phyloP scores from a whole-genome alignment of 2,797 vertebrate genomes.

The Thaleichthys pacificus region DNA sequence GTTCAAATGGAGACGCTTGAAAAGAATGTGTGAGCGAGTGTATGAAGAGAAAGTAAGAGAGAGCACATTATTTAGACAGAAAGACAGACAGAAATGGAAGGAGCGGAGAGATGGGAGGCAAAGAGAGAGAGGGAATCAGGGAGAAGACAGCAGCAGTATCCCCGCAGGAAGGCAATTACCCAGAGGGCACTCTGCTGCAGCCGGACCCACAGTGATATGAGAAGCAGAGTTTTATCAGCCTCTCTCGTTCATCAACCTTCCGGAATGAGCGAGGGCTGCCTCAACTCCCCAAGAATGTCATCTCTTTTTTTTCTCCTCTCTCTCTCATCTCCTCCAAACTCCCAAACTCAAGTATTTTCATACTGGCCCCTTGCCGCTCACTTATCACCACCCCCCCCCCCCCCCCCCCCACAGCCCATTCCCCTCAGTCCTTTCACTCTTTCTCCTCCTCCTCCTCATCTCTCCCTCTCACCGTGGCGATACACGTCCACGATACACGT shows the following conservation, averaged over 20 bases:
- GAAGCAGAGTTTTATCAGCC: conserved; percentile 44
- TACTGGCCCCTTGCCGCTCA: neutral
- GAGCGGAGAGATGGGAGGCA: neutral
- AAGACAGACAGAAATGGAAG: neutral
- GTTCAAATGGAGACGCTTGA: neutral
- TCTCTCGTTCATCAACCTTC: conserved; percentile 20
- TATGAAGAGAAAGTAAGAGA: neutral
- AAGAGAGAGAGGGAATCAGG: conserved; percentile 7
- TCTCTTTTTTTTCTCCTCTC: neutral
- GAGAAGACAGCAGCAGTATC: conserved; percentile 30
- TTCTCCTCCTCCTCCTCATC: neutral
- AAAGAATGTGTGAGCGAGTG: conserved; percentile 7
- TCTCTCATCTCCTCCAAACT: conserved; percentile 15
- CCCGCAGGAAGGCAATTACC: conserved; percentile 48
- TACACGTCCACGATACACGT: conserved; percentile 14
- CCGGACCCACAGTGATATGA: conserved; percentile 35
- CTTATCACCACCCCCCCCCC: neutral
- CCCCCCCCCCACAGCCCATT: neutral
- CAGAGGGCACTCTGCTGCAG: conserved; percentile 42
- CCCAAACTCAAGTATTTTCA: neutral
- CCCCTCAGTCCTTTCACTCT: neutral
- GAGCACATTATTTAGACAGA: neutral
- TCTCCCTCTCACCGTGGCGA: neutral
- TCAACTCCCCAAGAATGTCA: neutral
- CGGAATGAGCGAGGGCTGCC: conserved; percentile 13